Conservation (phyloP, 1,140 invertebrate species). For the Ips typographus region DNA sequence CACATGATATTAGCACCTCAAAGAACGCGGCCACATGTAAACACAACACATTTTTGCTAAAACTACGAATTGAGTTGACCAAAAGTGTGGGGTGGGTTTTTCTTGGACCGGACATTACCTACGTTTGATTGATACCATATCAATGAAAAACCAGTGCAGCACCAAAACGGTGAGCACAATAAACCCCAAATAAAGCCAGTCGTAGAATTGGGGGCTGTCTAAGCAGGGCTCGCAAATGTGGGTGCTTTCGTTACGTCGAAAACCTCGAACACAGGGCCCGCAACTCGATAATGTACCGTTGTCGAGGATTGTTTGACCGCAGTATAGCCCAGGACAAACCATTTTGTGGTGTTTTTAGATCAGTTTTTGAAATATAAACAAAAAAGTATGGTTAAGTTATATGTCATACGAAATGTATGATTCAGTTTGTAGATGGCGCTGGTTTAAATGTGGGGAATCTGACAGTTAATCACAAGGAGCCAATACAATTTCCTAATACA, state of each 20-base stretch:
- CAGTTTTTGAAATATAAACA: too few species aligned
- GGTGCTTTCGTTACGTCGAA: conserved; percentile 60
- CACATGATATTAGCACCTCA: conserved; percentile 72
- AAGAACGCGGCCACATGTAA: conserved; percentile 78
- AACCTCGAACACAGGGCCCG: conserved; percentile 85
- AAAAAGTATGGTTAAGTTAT: too few species aligned
- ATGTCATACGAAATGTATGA: too few species aligned
- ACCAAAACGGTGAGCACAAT: conserved; percentile 85
- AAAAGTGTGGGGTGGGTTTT: not conserved
- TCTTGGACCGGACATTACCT: conserved; percentile 55
- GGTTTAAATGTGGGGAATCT: too few species aligned
- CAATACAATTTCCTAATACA: too few species aligned
- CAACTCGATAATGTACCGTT: conserved; percentile 76
- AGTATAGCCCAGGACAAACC: conserved; percentile 82
- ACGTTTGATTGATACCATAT: conserved; percentile 74
- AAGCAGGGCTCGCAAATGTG: conserved; percentile 77
- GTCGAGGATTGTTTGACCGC: conserved; percentile 67
- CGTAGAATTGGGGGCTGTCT: conserved; percentile 79
- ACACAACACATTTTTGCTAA: conserved; percentile 69
- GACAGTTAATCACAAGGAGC: too few species aligned
- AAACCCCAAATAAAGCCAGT: conserved; percentile 92
- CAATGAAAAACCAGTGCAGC: conserved; percentile 90
- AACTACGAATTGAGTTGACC: conserved; percentile 55
- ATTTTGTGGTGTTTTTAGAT: conserved; percentile 9
- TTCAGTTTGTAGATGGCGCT: too few species aligned